Base-by-base conservation (phyloP, 2,888 invertebrate species). In the Ptycholaimellus sp. region DNA sequence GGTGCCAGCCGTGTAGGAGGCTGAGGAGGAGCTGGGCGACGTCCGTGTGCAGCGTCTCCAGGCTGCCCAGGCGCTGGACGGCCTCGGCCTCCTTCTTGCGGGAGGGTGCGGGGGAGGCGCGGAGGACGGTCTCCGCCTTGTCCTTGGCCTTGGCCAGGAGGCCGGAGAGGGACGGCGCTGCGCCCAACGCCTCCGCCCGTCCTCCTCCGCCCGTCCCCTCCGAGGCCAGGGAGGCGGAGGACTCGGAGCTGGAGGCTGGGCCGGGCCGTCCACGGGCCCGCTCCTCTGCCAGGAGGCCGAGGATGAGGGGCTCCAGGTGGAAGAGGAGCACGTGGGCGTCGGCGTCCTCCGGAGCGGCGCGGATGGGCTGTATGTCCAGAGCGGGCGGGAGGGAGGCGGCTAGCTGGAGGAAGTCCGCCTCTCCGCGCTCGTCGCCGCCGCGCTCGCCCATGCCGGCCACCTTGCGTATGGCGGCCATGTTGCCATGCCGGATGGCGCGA, bases 301-400 rank as follows among this genome's bases (percentile, higher is more conserved):
- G n/a, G 48, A 96, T 87, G 31, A 96, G 65, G 29, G 87, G 83
- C 60, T 93, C 93, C 48, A 90, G 82, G 59, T 96, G 90, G 62
- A 93, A 93, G 67, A 90, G 87, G 34, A 96, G 63, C 46, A 93
- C 81, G 56, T 96, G 93, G 53, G 83, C 78, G n/a, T n/a, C n/a
- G 56, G 76, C 73, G 2, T 80, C 76, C 7, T 23, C 25, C n/a
- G n/a, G n/a, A n/a, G n/a, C n/a, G n/a, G n/a, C n/a, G n/a, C n/a
- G n/a, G n/a, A n/a, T n/a, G n/a, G n/a, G n/a, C n/a, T n/a, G n/a
- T n/a, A n/a, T n/a, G n/a, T n/a, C n/a, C n/a, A n/a, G n/a, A 7
- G 45, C 41, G 7, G 44, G 29, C 2, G 40, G 42, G 21, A 46
- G 37, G 7, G 35, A 25, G 9, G 37, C 20, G 30, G 6, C 28